Base-by-base conservation (phyloP, 2,797 vertebrate genomes). In the Garrulus glandarius region DNA sequence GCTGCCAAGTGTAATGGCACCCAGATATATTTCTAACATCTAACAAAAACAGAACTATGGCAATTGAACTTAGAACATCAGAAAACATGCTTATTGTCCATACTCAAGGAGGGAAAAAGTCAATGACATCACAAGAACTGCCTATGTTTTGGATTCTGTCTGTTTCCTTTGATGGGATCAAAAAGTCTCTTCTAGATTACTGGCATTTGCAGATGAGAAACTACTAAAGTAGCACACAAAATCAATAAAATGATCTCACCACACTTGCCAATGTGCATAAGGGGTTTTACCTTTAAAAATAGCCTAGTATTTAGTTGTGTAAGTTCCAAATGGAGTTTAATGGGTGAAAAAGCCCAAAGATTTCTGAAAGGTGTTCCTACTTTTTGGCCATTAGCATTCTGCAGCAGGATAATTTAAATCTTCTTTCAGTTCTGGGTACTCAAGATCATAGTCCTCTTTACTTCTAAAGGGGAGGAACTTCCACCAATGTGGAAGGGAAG, bases 191-290 rank as follows among this genome's bases (percentile, higher is more conserved):
- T 92, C 69, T 57, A 89, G 44, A 36, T 70, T 86, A 93, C 71
- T 85, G 50, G 70, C 55, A 91, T 95, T 84, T 94, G 76, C 96
- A 93, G 72, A 84, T 18, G 24, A 49, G 55, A 84, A 90, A 87
- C 57, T 68, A 79, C 65, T 93, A 60, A 88, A 95, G 76, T 86
- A 93, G 84, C 52, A 39, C 26, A 81, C 63, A 43, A 93, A 92
- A 83, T 94, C 92, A 95, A 96, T 93, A 93, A 80, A 95, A 93
- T 1, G 13, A 55, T 96, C 65, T 69, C 57, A 27, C 82, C 88
- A 93, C 59, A 44, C 49, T 64, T 60, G 36, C 63, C 92, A 94
- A 87, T 12, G 37, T 22, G 21, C n/a, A 27, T 19, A 89, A 82
- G 32, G 9, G 34, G 13, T 68, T 94, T 92, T 57, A 61, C 64